Evolutionary conservation across 37 sponge, comb jelly and placozoan genomes (phyloP).

Genomic region (Halichondria panicea): DNA sequence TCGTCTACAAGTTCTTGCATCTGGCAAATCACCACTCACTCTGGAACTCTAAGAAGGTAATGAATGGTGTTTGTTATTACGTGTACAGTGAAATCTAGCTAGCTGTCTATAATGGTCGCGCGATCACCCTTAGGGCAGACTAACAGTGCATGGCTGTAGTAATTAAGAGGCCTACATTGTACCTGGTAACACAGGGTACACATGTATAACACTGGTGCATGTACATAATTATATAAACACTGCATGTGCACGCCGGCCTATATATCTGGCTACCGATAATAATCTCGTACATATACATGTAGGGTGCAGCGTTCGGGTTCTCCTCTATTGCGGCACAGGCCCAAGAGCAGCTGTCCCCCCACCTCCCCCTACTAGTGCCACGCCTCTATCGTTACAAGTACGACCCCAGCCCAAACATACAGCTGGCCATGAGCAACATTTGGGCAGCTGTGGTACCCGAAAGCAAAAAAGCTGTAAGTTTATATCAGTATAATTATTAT

Average conservation of each 20-base stretch:
- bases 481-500: not conserved
- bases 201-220: not conserved
- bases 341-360: slow-evolving; percentile 71
- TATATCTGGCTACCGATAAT: too few relatives aligned
- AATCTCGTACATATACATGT: not conserved
- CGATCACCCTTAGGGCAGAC: too few relatives aligned
- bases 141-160: too few relatives aligned
- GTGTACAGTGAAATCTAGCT: too few relatives aligned
- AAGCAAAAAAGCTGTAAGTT: slow-evolving; percentile 65
- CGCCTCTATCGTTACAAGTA: slow-evolving; percentile 83
- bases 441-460: slow-evolving; percentile 82
- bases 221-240: not conserved
- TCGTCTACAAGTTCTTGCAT: slow-evolving; percentile 92
- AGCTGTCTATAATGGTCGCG: too few relatives aligned
- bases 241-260: not conserved
- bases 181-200: too few relatives aligned
- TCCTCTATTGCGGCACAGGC: slow-evolving; percentile 63
- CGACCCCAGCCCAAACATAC: slow-evolving; percentile 75
- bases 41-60: slow-evolving; percentile 90
- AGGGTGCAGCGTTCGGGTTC: slow-evolving; percentile 90
- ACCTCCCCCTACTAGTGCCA: slow-evolving; percentile 76
- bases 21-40: slow-evolving; percentile 84
- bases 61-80: too few relatives aligned
- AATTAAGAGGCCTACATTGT: too few relatives aligned
- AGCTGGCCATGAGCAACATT: slow-evolving; percentile 87